phyloP scores from a whole-genome alignment of 2,797 vertebrate species.

The Carapus acus region DNA sequence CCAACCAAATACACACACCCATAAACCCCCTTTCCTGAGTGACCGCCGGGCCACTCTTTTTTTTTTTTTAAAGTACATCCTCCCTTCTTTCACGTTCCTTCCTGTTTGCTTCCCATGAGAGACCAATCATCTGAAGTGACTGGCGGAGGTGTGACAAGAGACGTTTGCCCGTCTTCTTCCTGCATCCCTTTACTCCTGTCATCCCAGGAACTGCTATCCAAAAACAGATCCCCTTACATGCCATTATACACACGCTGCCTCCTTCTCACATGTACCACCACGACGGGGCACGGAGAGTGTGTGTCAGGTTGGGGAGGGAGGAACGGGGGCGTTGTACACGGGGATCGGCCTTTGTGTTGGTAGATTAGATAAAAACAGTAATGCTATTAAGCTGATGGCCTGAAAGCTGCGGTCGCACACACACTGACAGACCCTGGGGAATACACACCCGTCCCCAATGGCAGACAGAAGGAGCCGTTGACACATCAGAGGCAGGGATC shows the following conservation, averaged over 20 bases:
- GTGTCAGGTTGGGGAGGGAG: too few relatives aligned
- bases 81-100: conserved; percentile 53
- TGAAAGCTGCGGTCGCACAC: conserved; percentile 64
- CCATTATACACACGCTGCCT: conserved; percentile 44
- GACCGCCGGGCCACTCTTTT: conserved; percentile 41
- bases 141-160: conserved; percentile 25
- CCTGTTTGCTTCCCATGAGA: conserved; percentile 45
- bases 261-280: conserved; percentile 41
- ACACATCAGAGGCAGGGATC: conserved; percentile 62
- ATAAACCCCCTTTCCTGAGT: conserved; percentile 45
- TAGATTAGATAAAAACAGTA: conserved; percentile 68
- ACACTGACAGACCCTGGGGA: conserved; percentile 53
- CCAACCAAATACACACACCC: too few relatives aligned
- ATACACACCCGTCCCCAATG: conserved; percentile 57
- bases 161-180: conserved; percentile 12
- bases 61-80: conserved; percentile 64
- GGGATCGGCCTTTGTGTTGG: conserved; percentile 50
- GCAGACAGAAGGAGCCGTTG: conserved; percentile 55
- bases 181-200: conserved; percentile 33
- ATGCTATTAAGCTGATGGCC: conserved; percentile 63
- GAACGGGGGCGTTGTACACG: conserved; percentile 25
- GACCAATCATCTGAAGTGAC: conserved; percentile 42
- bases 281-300: conserved; percentile 15
- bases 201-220: conserved; percentile 44
- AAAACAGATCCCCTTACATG: conserved; percentile 57